Evolutionary conservation across 2,888 invertebrate species (phyloP), one percentile per base, ranked within the genome.

Genomic region (Prenolepis imparis): DNA sequence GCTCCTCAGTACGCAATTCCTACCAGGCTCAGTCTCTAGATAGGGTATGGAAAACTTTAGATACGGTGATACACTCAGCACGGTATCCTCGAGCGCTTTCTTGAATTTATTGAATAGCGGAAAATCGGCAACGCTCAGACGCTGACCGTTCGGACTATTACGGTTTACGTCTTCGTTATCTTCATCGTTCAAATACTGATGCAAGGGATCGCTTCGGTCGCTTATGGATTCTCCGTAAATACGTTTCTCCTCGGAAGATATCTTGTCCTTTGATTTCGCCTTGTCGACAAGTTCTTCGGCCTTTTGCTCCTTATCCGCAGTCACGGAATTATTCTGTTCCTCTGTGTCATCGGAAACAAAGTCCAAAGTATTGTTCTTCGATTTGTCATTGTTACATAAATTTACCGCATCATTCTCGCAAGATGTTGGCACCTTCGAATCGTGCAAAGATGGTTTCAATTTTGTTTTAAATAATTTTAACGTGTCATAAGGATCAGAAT

Each of bases 21-120:
- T 96, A 0, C 98, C 98, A 15, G 95, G 95, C 93, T 98, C 98
- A 0, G 98, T 98, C 95, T 98, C 98, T 87, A 99, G 95, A 95
- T 97, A 98, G 0, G 99, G 99, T 80, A 98, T 96, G 0, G 97
- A 96, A 91, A 98, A 97, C 82, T 97, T 96, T 15, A 99, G 95
- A 93, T 97, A 98, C 0, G 99, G 99, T 0, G 99, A 99, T 86
- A 98, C 96, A 0, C 98, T 98, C 3, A 98, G 94, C 68, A 97
- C 95, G 0, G 97, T 96, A 78, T 97, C 97, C 88, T 97, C 97
- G 11, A 98, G 94, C 0, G 97, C 97, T 95, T 98, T 96, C 92
- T 97, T 96, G 92, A 98, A 97, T 85, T 96, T 96, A 93, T 97
- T 97, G 18, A 96, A 95, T 81, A 96, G 95, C 0, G 97, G 96